A percentile compares a stretch with the other conserved stretches of the same genome.
These are phyloP conservation scores for Vireo griseus DNA, from an alignment of 2,797 vertebrate genomes.

Conservation along the genomic window DNA sequence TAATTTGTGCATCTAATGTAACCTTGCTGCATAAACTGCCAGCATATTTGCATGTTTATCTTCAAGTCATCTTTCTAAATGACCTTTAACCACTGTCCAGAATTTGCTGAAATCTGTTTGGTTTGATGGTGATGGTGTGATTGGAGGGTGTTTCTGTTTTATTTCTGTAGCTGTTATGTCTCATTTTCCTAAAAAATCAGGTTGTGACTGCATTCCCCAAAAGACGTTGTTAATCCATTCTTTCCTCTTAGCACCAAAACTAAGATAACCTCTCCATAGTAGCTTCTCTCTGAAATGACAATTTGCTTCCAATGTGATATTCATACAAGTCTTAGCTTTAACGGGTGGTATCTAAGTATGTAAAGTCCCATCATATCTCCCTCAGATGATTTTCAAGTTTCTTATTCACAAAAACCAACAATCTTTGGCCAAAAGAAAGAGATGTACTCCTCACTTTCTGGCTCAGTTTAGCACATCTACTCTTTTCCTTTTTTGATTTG, in stretches of 20 bases:
- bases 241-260: not conserved
- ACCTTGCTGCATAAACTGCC: not conserved
- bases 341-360: accelerated
- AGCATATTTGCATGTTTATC: not conserved
- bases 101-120: not conserved
- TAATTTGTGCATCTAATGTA: not conserved
- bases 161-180: not conserved
- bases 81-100: not conserved
- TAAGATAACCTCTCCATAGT: not conserved
- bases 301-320: not conserved
- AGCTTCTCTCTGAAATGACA: not conserved
- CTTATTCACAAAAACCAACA: not conserved
- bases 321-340: not conserved
- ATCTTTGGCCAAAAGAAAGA: not conserved
- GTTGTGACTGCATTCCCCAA: not conserved
- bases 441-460: not conserved
- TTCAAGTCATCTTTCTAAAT: not conserved
- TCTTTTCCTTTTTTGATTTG: not conserved
- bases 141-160: not conserved
- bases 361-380: not conserved
- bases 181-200: not conserved
- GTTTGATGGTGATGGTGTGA: not conserved
- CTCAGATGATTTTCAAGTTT: not conserved
- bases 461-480: not conserved
- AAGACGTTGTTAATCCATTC: not conserved